phyloP scores from a whole-genome alignment of 2,113 vertebrate species.

The Romanogobio albipinnatus region DNA sequence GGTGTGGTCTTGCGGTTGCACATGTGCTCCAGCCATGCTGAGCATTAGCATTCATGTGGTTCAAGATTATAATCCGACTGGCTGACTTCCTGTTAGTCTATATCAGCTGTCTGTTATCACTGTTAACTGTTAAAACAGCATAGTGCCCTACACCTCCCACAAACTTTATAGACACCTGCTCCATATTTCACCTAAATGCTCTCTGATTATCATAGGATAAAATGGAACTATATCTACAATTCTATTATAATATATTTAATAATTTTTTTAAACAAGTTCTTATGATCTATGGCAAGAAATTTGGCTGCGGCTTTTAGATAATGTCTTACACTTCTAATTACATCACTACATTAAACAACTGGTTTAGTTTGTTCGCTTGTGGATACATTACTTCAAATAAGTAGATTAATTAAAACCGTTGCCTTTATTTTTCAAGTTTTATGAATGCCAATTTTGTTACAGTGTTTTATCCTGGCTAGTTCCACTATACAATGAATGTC shows the following conservation, averaged over 20 bases:
- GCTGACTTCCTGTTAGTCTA: neutral
- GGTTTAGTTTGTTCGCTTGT: no score
- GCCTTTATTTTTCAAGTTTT: neutral
- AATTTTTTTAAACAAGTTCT: no score
- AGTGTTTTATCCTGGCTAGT: neutral
- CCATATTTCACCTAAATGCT: neutral
- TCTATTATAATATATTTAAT: no score
- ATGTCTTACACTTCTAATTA: no score
- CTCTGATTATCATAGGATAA: no score
- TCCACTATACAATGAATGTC: neutral
- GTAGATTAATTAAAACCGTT: neutral
- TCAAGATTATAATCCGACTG: neutral
- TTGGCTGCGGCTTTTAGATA: no score
- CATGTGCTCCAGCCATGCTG: neutral
- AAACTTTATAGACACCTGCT: neutral
- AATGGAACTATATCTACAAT: no score
- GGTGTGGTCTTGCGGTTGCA: neutral
- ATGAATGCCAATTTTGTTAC: neutral
- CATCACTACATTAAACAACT: no score
- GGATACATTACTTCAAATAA: no score
- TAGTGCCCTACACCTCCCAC: neutral
- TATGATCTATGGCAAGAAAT: no score
- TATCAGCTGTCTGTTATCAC: neutral
- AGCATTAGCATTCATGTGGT: neutral
- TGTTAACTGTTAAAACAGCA: no score